phyloP scores from a whole-genome alignment of 1,140 invertebrate species.

The Stegodyphus mimosarum region DNA sequence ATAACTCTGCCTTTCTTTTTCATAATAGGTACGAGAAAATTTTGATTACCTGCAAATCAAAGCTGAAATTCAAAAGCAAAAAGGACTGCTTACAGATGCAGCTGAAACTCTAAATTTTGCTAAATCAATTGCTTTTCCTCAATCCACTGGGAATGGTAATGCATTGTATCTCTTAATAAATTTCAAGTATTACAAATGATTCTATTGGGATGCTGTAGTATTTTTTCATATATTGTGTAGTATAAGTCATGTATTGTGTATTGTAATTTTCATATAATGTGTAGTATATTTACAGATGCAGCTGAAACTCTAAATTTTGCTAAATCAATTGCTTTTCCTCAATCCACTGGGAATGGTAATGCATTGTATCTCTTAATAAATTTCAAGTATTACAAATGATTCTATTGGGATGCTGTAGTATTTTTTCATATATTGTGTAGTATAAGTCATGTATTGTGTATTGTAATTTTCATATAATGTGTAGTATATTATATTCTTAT shows the following conservation, averaged over 20 bases:
- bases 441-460: too few species aligned
- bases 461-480: too few species aligned
- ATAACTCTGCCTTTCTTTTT: background rate
- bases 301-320: constrained; percentile 76
- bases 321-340: constrained; percentile 75
- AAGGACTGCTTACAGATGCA: constrained; percentile 79
- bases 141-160: constrained; percentile 22
- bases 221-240: too few species aligned
- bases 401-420: too few species aligned
- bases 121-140: constrained; percentile 75
- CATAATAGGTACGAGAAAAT: constrained; percentile 79
- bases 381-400: too few species aligned
- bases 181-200: too few species aligned
- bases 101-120: constrained; percentile 76
- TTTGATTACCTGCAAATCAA: constrained; percentile 89
- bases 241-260: too few species aligned
- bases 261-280: too few species aligned
- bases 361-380: too few species aligned
- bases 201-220: too few species aligned
- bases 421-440: too few species aligned
- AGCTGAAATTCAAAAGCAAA: constrained; percentile 84
- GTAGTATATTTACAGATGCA: constrained; percentile 74
- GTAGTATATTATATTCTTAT: constrained; percentile 63
- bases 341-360: constrained; percentile 22
- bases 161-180: too few species aligned